Evolutionary conservation across 2,797 vertebrate genomes (phyloP).

Genomic region (Acanthis flammea): DNA sequence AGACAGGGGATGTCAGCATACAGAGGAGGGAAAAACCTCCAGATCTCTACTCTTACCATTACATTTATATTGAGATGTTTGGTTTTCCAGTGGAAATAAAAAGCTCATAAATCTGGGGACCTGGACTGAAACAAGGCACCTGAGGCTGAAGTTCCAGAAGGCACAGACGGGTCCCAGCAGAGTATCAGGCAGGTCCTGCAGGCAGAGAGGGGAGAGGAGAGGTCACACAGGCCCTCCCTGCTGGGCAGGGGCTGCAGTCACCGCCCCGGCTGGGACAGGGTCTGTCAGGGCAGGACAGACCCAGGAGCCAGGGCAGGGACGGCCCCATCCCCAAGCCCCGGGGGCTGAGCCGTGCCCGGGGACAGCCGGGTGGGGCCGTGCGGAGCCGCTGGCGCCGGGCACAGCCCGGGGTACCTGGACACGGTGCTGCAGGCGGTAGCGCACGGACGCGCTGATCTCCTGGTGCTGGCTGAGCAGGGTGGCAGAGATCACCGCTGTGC

Average conservation of each 20-base stretch:
- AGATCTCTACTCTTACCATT: background rate
- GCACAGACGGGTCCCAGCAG: constrained; percentile 84
- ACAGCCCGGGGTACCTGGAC: background rate
- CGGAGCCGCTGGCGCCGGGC: background rate
- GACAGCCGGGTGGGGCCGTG: too few species aligned
- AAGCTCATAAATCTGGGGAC: background rate
- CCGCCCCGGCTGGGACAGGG: background rate
- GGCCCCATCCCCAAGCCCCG: rapidly evolving
- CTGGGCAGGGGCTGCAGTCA: rapidly evolving
- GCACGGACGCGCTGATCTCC: constrained; percentile 80
- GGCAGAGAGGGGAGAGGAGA: background rate
- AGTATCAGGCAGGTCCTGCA: constrained; percentile 65
- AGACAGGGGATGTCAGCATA: background rate
- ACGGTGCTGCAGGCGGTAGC: constrained; percentile 81
- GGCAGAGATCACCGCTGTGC: constrained; percentile 87
- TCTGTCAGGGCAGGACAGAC: background rate
- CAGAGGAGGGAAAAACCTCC: background rate
- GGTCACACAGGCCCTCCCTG: rapidly evolving
- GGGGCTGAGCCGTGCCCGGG: background rate
- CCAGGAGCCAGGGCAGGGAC: background rate
- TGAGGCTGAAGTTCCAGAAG: constrained; percentile 91
- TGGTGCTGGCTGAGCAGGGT: constrained; percentile 76
- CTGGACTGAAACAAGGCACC: constrained; percentile 54
- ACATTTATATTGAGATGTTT: background rate
- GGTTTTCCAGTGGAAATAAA: background rate